These are phyloP conservation scores for Drosophila nikananu DNA, from an alignment of 1,140 invertebrate species.

Conservation along the genomic window DNA sequence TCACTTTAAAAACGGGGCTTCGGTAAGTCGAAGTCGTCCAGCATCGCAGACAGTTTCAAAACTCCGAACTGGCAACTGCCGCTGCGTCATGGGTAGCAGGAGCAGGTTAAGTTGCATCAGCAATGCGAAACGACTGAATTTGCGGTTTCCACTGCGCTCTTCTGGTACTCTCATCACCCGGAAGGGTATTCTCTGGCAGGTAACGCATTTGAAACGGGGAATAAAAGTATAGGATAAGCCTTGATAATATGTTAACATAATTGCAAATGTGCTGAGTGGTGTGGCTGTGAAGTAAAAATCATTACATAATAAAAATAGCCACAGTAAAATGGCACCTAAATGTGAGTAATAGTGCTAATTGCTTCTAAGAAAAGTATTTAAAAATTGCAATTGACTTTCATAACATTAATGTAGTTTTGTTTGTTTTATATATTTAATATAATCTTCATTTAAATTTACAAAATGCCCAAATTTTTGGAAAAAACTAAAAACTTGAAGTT, in stretches of 20 bases:
- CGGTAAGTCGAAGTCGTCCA: conserved; percentile 69
- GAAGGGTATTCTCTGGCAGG: neutral
- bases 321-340: neutral
- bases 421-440: neutral
- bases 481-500: no score
- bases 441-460: neutral
- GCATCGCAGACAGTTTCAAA: conserved; percentile 23
- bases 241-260: neutral
- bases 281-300: neutral
- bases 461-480: no score
- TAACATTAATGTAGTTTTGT: neutral
- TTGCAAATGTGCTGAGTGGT: neutral
- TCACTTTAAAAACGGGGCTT: conserved; percentile 55
- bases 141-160: conserved; percentile 49
- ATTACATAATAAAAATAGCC: neutral
- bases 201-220: neutral
- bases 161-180: neutral
- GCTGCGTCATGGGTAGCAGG: conserved; percentile 28
- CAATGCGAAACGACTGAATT: conserved; percentile 55
- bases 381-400: neutral
- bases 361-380: neutral
- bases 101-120: conserved; percentile 42
- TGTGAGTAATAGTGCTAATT: neutral
- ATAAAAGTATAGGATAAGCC: neutral
- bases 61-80: conserved; percentile 18